These are phyloP conservation scores for Aplidium turbinatum DNA, from an alignment of 23 tunicate genomes.

Conservation along the genomic window DNA sequence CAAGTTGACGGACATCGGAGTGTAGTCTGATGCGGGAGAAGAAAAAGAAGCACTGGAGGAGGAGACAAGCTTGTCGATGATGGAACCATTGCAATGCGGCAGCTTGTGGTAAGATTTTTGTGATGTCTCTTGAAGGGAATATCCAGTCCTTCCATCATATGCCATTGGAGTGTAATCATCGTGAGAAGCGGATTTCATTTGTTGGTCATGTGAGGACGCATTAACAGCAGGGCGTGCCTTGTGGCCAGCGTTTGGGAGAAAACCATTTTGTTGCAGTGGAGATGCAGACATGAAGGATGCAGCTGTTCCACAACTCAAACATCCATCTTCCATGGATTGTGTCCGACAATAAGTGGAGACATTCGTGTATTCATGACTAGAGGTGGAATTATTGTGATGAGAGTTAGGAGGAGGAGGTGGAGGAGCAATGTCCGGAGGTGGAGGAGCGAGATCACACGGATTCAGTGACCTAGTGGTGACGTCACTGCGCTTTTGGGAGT, in stretches of 20 bases:
- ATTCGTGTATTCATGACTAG: slow-evolving; percentile 46
- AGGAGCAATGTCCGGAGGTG: slow-evolving; percentile 59
- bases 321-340: slow-evolving; percentile 71
- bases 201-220: no score
- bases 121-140: slow-evolving; percentile 31
- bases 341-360: slow-evolving; percentile 46
- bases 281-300: slow-evolving; percentile 65
- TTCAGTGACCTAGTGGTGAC: not conserved
- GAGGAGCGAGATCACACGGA: slow-evolving; percentile 39
- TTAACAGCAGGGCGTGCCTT: no score
- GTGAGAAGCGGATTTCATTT: not conserved
- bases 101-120: not conserved
- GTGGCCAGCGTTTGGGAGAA: no score
- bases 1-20: slow-evolving; percentile 32
- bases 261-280: slow-evolving; percentile 14
- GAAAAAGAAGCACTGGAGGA: not conserved
- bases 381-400: not conserved
- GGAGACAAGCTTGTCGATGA: not conserved
- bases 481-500: not conserved
- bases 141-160: slow-evolving; percentile 11
- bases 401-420: slow-evolving; percentile 14
- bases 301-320: slow-evolving; percentile 42
- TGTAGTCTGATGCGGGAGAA: slow-evolving; percentile 30
- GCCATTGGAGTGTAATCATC: slow-evolving; percentile 52
- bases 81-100: not conserved